Evolutionary conservation across 1,140 invertebrate species (phyloP).

Genomic region (Cotesia glomerata): DNA sequence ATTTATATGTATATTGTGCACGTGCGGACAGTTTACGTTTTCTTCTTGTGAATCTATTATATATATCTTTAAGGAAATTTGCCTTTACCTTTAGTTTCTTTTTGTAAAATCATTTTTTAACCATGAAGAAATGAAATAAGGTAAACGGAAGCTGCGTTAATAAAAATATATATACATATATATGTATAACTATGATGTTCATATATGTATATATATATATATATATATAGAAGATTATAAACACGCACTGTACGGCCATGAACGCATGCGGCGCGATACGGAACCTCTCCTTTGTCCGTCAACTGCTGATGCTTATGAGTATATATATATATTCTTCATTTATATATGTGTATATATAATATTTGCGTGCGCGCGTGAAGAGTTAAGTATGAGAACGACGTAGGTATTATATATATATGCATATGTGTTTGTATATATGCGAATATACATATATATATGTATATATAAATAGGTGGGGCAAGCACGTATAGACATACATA

Average conservation of each 20-base stretch:
- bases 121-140: not conserved
- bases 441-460: conserved; percentile 1
- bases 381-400: conserved; percentile 7
- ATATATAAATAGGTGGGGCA: conserved; percentile 19
- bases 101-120: not conserved
- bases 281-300: conserved; percentile 30
- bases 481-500: not conserved
- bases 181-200: not conserved
- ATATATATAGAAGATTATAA: conserved; percentile 1
- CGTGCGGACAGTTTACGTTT: too few species aligned
- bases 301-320: conserved; percentile 4
- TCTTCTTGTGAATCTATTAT: too few species aligned
- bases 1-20: too few species aligned
- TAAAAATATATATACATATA: conserved; percentile 14
- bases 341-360: not conserved
- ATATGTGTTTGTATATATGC: not conserved
- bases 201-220: conserved; percentile 6
- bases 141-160: conserved; percentile 18
- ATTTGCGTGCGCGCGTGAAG: not conserved
- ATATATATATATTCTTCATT: too few species aligned
- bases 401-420: not conserved
- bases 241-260: conserved; percentile 20
- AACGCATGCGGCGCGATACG: conserved; percentile 30
- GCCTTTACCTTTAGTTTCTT: too few species aligned
- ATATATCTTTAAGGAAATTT: too few species aligned